Evolutionary conservation across 2,113 vertebrate genomes (phyloP).

Genomic region (Burhinus oedicnemus): DNA sequence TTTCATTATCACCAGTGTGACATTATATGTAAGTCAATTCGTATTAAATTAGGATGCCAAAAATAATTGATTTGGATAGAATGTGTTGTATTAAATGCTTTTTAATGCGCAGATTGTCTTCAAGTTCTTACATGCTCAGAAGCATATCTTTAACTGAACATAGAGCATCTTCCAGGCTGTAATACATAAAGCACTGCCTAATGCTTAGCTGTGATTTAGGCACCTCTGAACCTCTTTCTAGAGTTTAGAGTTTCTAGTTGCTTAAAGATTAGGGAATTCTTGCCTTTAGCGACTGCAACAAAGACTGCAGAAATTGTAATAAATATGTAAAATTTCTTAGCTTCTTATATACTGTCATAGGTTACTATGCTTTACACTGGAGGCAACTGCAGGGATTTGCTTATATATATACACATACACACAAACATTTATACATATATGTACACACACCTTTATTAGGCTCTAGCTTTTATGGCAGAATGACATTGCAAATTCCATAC

Average conservation of each 20-base stretch:
- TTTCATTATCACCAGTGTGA: background rate
- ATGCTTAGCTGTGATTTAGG: background rate
- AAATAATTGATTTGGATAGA: background rate
- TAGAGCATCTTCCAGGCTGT: background rate
- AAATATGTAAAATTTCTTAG: background rate
- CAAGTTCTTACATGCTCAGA: background rate
- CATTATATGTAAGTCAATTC: background rate
- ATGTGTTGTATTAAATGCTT: background rate
- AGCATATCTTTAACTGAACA: background rate
- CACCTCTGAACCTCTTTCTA: background rate
- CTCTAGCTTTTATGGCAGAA: background rate
- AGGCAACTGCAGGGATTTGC: background rate
- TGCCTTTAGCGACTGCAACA: background rate
- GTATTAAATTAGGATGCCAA: background rate
- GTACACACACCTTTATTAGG: background rate
- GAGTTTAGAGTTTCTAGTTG: background rate
- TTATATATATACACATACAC: background rate
- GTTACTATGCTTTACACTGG: background rate
- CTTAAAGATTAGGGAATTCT: background rate
- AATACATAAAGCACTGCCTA: background rate
- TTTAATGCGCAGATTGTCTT: background rate
- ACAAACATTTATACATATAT: background rate
- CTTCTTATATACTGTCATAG: background rate
- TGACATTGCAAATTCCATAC: background rate
- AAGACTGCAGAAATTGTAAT: background rate